Evolutionary conservation across 2,113 vertebrate species (phyloP), one percentile per base, ranked within the genome.

Genomic region (Macroglossus sobrinus): DNA sequence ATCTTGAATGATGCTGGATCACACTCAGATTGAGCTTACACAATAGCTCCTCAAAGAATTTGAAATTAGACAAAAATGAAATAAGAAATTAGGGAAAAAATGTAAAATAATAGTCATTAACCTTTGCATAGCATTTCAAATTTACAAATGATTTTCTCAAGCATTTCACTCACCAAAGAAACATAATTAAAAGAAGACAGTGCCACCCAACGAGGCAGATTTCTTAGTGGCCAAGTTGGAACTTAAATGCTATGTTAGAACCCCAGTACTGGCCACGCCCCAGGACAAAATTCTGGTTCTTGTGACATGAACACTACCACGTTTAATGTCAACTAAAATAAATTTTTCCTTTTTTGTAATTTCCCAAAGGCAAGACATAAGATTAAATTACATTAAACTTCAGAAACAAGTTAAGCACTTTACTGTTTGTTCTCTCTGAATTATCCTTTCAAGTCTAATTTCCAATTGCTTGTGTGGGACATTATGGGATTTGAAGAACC

Each of bases 71-170:
- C 76, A 38, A 84, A 57, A 24, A 19, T 5, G 1, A 13, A 55
- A 57, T 53, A 55, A 40, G 12, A n/a, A 69, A 57, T 74, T 18
- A 43, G 72, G 28, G 19, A 45, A 53, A 78, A 55, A 61, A 12
- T 57, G 45, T n/a, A 78, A 75, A 75, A 14, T 59, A 50, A 50
- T 47, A 72, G 15, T 68, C 13, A 55, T 85, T 82, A 18, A 45
- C 66, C n/a, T 92, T 80, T 74, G 71, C n/a, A 45, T 26, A n/a
- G 50, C 10, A 93, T 24, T 75, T 79, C 30, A 80, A 40, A 40
- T 89, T 84, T 68, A 93, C 63, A 84, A 91, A 24, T 2, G 14
- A 61, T 80, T 80, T 96, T 89, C 66, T 72, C 38, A 30, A 61
- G 50, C 28, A n/a, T 79, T 75, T 61, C 16, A 40, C 7, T 94